Evolutionary conservation across 2,113 vertebrate genomes (phyloP), one percentile per base, ranked within the genome.

Genomic region (Myocastor coypus): DNA sequence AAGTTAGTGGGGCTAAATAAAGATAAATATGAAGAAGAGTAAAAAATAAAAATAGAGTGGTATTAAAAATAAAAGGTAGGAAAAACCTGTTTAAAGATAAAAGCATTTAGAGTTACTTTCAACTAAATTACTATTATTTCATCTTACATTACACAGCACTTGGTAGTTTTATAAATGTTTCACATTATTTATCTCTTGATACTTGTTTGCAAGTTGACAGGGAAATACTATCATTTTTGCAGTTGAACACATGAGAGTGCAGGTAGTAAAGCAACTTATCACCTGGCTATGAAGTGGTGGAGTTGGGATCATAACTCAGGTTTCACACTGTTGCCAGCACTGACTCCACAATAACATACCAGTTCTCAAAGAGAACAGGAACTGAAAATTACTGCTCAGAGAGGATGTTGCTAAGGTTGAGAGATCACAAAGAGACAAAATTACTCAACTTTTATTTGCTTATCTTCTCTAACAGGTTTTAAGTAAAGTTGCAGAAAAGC

Each of bases 361-460:
- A 52, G 63, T 93, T 95, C 63, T 96, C 69, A 77, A 94, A 89
- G 20, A 92, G 90, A 97, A 96, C 37, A 84, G 96, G 95, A 97
- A 96, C 93, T 85, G 96, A 97, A 80, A 97, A 93, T 95, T 85
- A 86, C 81, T 87, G 90, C 81, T 91, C 52, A 59, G 93, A 92
- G 19, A 91, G 89, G 95, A 89, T 87, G 66, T 37, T 84, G 94
- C 61, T 95, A 93, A 75, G 85, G 97, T 88, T 94, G 83, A 91
- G 63, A 91, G 93, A 96, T 40, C 81, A 84, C 42, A n/a, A 0
- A 95, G 59, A 96, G 61, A 94, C 77, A 94, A 80, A 96, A 89
- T 81, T 95, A 83, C 86, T 87, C 93, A 96, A 96, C 83, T 64
- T 89, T 16, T 34, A 34, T 92, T 84, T 92, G 92, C 91, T 94